Base-by-base conservation (phyloP, 53 echinoderm and acorn worm genomes). In the Astropecten irregularis region DNA sequence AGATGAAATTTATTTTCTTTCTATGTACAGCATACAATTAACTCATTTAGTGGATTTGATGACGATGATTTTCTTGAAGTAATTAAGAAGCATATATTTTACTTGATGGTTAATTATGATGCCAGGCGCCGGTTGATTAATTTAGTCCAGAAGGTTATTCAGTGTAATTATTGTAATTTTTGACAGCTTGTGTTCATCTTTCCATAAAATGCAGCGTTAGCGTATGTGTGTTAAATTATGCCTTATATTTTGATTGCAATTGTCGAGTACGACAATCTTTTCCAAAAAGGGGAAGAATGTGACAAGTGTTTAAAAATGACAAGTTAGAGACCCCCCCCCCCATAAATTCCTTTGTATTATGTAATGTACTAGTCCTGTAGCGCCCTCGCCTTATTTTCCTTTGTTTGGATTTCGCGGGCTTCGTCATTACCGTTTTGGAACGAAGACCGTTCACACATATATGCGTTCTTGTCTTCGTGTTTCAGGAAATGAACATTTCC, bases 231-330 rank as follows among this genome's bases (percentile, higher is more conserved):
- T 30, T 13, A 15, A 31, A 61, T 11, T 9, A 58, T 42, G 28
- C 9, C 58, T 58, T 58, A 42, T 42, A 25, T 13, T 26, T 3
- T 58, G 25, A 26, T 58, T 26, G 61, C 16, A 61, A 61, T 31
- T 29, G 61, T 61, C 61, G 61, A 61, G 61, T 1, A 61, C 33
- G 54, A 54, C 54, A 32, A 32, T 11, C 26, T 31, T 61, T 61
- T 31, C 18, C 61, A 32, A 61, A 61, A 61, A 26, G 61, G 61
- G 61, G 61, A 32, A 61, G 61, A 61, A 15, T 61, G 61, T 61
- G 61, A 32, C 61, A 61, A 14, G 61, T 61, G 61, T 61, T 29
- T 31, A 10, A 61, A 26, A 61, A n/a, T n/a, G n/a, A n/a, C n/a
- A n/a, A n/a, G n/a, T n/a, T n/a, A n/a, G n/a, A n/a, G 3, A 54